Evolutionary conservation across 2,797 vertebrate species (phyloP).

Genomic region (Myotis vivesi): DNA sequence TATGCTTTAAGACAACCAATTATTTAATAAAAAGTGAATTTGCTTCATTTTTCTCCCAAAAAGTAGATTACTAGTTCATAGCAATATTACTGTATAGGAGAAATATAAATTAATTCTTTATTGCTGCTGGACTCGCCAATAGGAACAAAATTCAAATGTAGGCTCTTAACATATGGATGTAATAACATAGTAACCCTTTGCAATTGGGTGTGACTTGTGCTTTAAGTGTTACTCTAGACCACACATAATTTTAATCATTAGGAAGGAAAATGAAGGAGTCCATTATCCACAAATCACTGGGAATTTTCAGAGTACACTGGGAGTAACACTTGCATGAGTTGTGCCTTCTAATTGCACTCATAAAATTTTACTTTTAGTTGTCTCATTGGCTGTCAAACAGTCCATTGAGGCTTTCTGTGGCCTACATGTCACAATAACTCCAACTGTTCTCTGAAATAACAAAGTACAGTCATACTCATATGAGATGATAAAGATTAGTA

Average conservation of each 20-base stretch:
- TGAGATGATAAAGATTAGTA: neutral
- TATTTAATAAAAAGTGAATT: constrained; percentile 10
- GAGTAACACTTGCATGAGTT: neutral
- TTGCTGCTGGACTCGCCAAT: neutral
- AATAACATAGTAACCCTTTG: neutral
- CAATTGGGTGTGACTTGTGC: neutral
- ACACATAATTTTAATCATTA: neutral
- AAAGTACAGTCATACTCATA: neutral
- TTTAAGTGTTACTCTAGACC: neutral
- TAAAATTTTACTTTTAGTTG: neutral
- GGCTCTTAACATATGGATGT: neutral
- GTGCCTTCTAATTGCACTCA: neutral
- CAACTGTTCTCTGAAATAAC: neutral
- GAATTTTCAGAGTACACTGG: neutral
- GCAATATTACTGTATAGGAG: neutral
- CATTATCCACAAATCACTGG: neutral
- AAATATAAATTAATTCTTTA: neutral
- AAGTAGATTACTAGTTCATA: neutral
- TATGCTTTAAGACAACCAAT: neutral
- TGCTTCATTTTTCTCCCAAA: neutral
- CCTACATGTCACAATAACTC: neutral
- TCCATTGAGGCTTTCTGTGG: neutral
- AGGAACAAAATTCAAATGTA: constrained; percentile 36
- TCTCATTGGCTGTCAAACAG: neutral
- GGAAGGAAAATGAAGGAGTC: neutral